Conservation (phyloP, 2,888 invertebrate species). For the Mythimna ferrago region DNA sequence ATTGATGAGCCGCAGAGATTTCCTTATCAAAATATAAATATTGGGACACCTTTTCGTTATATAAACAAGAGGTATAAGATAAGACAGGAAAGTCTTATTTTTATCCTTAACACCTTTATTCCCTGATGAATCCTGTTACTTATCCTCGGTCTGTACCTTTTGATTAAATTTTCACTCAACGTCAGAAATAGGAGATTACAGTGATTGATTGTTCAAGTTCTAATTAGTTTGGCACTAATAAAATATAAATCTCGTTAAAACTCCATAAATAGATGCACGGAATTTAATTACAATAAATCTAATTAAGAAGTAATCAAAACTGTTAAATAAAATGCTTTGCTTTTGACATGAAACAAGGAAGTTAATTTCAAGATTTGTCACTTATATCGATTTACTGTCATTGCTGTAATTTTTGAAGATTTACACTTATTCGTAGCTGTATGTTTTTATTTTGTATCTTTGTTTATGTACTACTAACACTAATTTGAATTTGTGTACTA, state of each 20-base stretch:
- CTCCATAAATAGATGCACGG: background rate
- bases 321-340: background rate
- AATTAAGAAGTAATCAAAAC: background rate
- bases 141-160: conserved; percentile 10
- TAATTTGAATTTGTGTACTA: no score
- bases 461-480: no score
- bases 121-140: conserved; percentile 14
- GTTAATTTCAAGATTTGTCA: background rate
- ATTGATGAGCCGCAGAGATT: background rate
- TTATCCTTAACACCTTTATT: conserved; percentile 24
- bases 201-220: conserved; percentile 51
- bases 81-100: conserved; percentile 17
- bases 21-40: background rate
- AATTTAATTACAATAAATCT: conserved; percentile 10
- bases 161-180: conserved; percentile 40
- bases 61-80: conserved; percentile 8
- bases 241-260: conserved; percentile 13
- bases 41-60: conserved; percentile 24
- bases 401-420: background rate
- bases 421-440: no score
- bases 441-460: no score
- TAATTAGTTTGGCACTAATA: conserved; percentile 35
- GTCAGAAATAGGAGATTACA: conserved; percentile 26
- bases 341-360: background rate
- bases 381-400: background rate